These are phyloP conservation scores for Tragelaphus buxtoni DNA, from an alignment of 2,113 vertebrate genomes.

Conservation along the genomic window DNA sequence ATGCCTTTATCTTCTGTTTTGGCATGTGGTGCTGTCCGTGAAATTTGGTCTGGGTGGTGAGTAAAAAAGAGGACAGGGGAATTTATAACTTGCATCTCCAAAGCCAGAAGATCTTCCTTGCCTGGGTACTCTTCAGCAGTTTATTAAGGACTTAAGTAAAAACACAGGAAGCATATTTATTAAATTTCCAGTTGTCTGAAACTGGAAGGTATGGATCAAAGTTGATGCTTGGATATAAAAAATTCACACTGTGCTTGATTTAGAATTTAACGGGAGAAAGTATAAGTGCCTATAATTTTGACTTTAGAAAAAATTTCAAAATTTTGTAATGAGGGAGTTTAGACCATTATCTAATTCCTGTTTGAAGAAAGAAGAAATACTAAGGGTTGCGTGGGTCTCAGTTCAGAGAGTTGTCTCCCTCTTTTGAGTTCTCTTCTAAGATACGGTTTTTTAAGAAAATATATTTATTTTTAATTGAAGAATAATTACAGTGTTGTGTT, in stretches of 20 bases:
- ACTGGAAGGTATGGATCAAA: not conserved
- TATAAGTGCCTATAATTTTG: not conserved
- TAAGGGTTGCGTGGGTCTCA: not conserved
- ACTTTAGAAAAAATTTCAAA: not conserved
- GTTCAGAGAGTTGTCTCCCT: not conserved
- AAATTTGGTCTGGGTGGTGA: not conserved
- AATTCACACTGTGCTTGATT: not conserved
- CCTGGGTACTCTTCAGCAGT: not conserved
- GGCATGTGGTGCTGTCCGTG: constrained; percentile 11
- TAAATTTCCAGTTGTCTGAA: not conserved
- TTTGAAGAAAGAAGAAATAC: not conserved
- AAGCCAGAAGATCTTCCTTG: constrained; percentile 1
- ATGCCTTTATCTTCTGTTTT: constrained; percentile 48
- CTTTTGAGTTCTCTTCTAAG: not conserved
- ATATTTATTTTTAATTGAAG: not conserved
- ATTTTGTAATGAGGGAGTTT: not conserved
- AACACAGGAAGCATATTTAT: not conserved
- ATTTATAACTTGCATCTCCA: constrained; percentile 15
- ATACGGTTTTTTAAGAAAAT: not conserved
- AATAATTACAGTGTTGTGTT: not conserved
- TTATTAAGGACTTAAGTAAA: not conserved
- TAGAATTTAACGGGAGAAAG: not conserved
- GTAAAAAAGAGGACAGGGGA: not conserved
- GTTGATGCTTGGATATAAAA: not conserved
- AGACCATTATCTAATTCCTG: not conserved